phyloP scores from a whole-genome alignment of 2,888 invertebrate genomes.

The Acleris sparsana region DNA sequence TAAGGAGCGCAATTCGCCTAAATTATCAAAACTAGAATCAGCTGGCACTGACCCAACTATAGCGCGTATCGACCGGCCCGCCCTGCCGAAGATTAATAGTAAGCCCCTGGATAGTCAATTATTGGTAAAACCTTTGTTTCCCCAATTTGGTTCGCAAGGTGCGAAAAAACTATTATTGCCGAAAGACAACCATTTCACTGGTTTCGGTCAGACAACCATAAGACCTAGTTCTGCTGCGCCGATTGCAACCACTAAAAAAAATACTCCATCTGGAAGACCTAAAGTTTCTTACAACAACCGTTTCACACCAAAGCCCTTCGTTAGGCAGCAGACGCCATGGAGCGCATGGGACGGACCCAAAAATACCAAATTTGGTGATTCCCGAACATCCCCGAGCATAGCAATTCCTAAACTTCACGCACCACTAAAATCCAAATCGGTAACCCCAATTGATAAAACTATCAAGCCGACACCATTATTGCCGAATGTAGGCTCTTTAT shows the following conservation, averaged over 20 bases:
- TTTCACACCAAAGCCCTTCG: slow-evolving; percentile 16
- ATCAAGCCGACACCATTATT: slow-evolving; percentile 3
- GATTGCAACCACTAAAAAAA: slow-evolving; percentile 9
- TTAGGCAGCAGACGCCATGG: slow-evolving; percentile 29
- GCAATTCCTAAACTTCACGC: not conserved
- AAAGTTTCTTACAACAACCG: slow-evolving; percentile 8
- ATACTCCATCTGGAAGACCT: slow-evolving; percentile 10
- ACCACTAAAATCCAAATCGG: slow-evolving; percentile 1
- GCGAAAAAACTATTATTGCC: slow-evolving; percentile 38
- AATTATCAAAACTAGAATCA: slow-evolving; percentile 45
- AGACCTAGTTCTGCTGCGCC: slow-evolving; percentile 9
- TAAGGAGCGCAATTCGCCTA: slow-evolving; percentile 28
- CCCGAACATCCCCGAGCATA: slow-evolving; percentile 11
- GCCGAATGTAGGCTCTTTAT: not conserved
- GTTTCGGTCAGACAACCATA: slow-evolving; percentile 43
- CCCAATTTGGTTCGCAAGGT: slow-evolving; percentile 2
- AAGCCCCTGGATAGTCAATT: slow-evolving; percentile 15
- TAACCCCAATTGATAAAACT: not conserved
- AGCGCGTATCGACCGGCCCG: slow-evolving; percentile 47
- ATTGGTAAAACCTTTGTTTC: not conserved
- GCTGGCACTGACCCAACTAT: slow-evolving; percentile 51
- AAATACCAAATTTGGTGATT: slow-evolving; percentile 1
- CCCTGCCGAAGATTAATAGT: slow-evolving; percentile 38
- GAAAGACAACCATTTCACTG: slow-evolving; percentile 39
- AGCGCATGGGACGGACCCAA: slow-evolving; percentile 6